Base-by-base conservation (phyloP, 2,797 vertebrate species). In the Mallotus villosus region DNA sequence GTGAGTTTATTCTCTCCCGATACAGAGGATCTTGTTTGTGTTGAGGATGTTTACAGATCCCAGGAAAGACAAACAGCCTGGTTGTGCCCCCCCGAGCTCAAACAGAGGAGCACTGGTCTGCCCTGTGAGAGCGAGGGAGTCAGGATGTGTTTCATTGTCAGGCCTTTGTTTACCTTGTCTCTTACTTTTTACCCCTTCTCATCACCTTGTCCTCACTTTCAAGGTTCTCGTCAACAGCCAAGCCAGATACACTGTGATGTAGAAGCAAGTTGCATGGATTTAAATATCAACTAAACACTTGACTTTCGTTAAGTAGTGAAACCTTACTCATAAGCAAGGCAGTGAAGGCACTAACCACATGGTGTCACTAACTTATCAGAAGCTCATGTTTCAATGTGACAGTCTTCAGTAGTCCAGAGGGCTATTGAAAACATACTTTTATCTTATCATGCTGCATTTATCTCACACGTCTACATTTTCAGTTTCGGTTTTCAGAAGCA, bases 31-130 rank as follows among this genome's bases (percentile, higher is more conserved):
- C 84, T 81, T 90, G 90, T 92, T 94, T 94, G 91, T 91, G 90
- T 89, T 84, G 88, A 92, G 90, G 89, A 93, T 93, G 92, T 94
- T 94, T 93, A 92, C 92, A 75, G 85, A 92, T 93, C 91, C 88
- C 90, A 88, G 88, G 85, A 87, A 92, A 93, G 91, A 92, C 93
- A 94, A 94, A 94, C 91, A 90, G 83, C 85, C 89, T 92, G 88
- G 90, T 90, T 90, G 88, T 84, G 77, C 81, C 82, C 82, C 74
- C 53, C 66, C 41, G 74, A 77, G 67, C 81, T 89, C 89, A 93
- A 92, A 93, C 89, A 92, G 27, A 70, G 75, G 80, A 72, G 76
- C 70, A 65, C 75, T 75, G 74, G 74, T 57, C 74, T 71, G 37
- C 24, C 79, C 77, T 82, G 71, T 22, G 64, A 21, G 55, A 27